Conservation (phyloP, 2,797 vertebrate species). For the Anguilla obscura region DNA sequence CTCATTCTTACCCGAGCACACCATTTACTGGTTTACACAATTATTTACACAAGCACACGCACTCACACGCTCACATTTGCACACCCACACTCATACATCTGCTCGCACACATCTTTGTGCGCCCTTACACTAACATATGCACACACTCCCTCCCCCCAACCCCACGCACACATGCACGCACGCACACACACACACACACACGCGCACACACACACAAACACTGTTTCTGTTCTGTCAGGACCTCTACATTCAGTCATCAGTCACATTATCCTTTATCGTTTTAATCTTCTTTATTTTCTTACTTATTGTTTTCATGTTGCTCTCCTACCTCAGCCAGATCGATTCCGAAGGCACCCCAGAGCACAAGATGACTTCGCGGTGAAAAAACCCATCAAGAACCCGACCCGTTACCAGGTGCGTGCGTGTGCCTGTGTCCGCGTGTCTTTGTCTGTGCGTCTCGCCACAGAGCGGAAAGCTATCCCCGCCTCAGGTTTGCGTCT, state of each 20-base stretch:
- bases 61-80: not conserved
- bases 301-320: constrained; percentile 19
- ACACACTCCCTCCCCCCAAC: not conserved
- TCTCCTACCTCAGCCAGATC: constrained; percentile 77
- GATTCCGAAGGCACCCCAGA: constrained; percentile 75
- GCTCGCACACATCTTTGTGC: not conserved
- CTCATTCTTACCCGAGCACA: not conserved
- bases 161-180: not conserved
- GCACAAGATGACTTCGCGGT: constrained; percentile 79
- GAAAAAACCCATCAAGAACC: constrained; percentile 85
- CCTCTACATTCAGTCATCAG: not conserved
- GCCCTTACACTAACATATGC: not conserved
- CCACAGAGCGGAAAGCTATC: not conserved
- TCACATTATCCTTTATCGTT: not conserved
- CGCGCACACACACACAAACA: no score
- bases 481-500: not conserved
- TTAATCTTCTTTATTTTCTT: not conserved
- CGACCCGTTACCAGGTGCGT: constrained; percentile 90
- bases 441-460: not conserved
- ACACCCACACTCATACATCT: constrained; percentile 6
- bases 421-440: not conserved
- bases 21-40: not conserved
- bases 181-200: not conserved
- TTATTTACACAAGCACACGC: not conserved
- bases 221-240: not conserved